phyloP scores from a whole-genome alignment of 2,888 invertebrate species.

The Watsonalla cultraria region DNA sequence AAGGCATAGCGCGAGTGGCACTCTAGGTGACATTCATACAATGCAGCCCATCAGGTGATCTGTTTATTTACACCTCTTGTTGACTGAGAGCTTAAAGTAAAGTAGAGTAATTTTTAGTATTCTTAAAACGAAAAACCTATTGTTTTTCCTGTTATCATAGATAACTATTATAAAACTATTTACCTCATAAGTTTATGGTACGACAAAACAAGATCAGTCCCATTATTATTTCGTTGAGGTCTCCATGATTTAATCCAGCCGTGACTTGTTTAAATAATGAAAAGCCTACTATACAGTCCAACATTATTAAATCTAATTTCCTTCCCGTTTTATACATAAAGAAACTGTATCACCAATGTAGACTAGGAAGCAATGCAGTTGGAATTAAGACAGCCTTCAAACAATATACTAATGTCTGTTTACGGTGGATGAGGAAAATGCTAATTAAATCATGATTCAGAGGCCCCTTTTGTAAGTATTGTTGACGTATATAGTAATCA shows the following conservation, averaged over 20 bases:
- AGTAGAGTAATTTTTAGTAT: no score
- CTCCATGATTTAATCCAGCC: neutral
- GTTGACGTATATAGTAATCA: neutral
- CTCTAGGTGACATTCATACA: no score
- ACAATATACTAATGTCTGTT: neutral
- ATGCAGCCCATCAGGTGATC: no score
- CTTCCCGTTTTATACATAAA: neutral
- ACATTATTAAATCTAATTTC: neutral
- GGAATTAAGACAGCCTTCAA: neutral
- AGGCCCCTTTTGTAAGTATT: neutral
- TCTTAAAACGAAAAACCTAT: no score
- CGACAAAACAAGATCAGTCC: no score
- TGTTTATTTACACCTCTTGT: neutral
- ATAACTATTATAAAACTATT: no score
- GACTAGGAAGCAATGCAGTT: neutral
- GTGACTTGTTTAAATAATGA: neutral
- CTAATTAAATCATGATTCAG: neutral
- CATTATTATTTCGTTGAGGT: no score
- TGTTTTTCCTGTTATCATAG: no score
- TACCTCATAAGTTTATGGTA: no score
- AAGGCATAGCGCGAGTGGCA: no score
- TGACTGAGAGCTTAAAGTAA: no score
- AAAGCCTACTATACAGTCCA: neutral
- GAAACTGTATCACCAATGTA: neutral
- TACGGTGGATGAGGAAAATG: constrained; percentile 2